Evolutionary conservation across 2,888 invertebrate genomes (phyloP).

Genomic region (Apotomis capreana): DNA sequence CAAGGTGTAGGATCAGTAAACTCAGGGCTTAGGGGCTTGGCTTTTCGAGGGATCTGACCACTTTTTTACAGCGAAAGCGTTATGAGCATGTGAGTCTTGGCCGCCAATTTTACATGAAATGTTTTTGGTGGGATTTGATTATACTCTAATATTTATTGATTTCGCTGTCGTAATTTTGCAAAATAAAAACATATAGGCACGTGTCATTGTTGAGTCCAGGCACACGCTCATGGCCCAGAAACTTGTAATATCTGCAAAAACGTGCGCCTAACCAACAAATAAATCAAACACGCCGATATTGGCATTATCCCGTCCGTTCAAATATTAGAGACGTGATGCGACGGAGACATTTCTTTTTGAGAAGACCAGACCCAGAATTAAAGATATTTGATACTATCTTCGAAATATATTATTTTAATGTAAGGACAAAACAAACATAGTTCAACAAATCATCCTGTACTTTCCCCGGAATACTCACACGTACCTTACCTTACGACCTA

Average conservation of each 20-base stretch:
- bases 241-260: conserved; percentile 49
- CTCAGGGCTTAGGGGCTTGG: too few relatives aligned
- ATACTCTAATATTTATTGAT: not conserved
- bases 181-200: conserved; percentile 12
- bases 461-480: too few relatives aligned
- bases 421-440: too few relatives aligned
- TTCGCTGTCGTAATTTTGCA: not conserved
- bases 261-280: conserved; percentile 54
- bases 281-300: conserved; percentile 66
- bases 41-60: too few relatives aligned
- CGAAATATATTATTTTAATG: too few relatives aligned
- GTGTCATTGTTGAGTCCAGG: conserved; percentile 22
- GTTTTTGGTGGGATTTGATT: too few relatives aligned
- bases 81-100: too few relatives aligned
- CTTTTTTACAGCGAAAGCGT: too few relatives aligned
- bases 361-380: not conserved
- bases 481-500: too few relatives aligned
- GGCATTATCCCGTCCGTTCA: conserved; percentile 53
- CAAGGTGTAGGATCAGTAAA: too few relatives aligned
- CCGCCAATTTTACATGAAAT: too few relatives aligned
- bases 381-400: not conserved
- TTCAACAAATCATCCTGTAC: too few relatives aligned
- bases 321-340: conserved; percentile 71
- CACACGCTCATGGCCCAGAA: conserved; percentile 34
- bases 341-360: conserved; percentile 44